Evolutionary conservation across 1,140 invertebrate genomes (phyloP).

Genomic region (Xylocopa sonorina): DNA sequence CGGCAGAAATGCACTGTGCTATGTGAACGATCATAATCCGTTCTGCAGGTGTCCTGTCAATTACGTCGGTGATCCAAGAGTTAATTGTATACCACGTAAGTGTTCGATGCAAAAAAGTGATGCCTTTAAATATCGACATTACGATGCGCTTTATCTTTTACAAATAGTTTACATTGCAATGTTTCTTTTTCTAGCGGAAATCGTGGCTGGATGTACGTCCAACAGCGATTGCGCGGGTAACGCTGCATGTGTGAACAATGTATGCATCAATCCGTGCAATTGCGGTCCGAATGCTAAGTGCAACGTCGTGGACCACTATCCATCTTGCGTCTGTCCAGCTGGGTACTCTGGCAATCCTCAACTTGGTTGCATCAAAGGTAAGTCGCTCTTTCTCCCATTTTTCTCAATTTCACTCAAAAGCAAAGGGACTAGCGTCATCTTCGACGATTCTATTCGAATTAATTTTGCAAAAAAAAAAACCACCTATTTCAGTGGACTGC

Average conservation of each 20-base stretch:
- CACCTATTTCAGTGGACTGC: conserved; percentile 85
- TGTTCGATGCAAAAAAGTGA: neutral
- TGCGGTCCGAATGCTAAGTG: conserved; percentile 93
- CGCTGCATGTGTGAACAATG: conserved; percentile 90
- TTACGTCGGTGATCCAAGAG: conserved; percentile 88
- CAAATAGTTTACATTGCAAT: neutral
- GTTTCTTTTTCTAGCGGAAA: conserved; percentile 76
- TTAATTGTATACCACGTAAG: conserved; percentile 90
- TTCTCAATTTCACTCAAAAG: neutral
- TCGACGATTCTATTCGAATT: too few species aligned
- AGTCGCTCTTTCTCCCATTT: conserved; percentile 14
- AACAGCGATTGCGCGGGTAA: conserved; percentile 90
- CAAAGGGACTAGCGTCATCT: too few species aligned
- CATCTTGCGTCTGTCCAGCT: conserved; percentile 89
- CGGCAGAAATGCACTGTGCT: conserved; percentile 89
- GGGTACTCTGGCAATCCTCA: conserved; percentile 93
- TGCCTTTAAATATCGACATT: neutral
- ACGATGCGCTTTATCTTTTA: too few species aligned
- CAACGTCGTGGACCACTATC: conserved; percentile 90
- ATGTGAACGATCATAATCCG: conserved; percentile 88
- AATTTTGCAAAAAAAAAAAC: too few species aligned
- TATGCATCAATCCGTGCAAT: conserved; percentile 91
- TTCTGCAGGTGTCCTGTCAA: conserved; percentile 91
- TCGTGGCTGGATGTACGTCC: conserved; percentile 87
- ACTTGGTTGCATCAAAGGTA: conserved; percentile 89